These are phyloP conservation scores for Mormyrus proboscirostris DNA, from an alignment of 2,797 vertebrate species.

Conservation along the genomic window DNA sequence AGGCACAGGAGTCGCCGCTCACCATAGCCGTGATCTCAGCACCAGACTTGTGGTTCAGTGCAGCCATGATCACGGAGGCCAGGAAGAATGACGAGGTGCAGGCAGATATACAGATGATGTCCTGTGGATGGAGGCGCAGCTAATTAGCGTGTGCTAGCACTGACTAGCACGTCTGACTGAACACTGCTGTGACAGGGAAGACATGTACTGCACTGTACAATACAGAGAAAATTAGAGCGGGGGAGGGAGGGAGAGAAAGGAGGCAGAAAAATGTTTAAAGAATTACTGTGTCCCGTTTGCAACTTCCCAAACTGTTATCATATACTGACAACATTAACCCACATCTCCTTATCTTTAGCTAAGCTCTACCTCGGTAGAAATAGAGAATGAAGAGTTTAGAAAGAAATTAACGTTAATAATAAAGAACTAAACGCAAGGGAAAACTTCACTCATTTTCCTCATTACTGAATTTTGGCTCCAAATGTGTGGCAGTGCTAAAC, in stretches of 20 bases:
- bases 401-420: background rate
- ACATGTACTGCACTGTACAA: background rate
- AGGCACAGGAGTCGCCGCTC: conserved; percentile 47
- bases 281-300: background rate
- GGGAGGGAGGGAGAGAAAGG: background rate
- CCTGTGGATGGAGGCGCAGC: conserved; percentile 55
- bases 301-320: background rate
- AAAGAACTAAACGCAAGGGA: background rate
- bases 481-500: background rate
- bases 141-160: background rate
- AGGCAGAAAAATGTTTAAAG: background rate
- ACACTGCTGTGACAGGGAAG: background rate
- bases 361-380: background rate
- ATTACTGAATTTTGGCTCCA: background rate
- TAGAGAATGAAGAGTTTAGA: background rate
- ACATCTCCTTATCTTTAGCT: background rate
- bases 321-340: background rate
- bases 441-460: background rate
- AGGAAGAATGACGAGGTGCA: conserved; percentile 92
- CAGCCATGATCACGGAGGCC: conserved; percentile 84
- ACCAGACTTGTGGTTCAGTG: conserved; percentile 82
- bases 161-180: background rate
- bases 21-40: conserved; percentile 92
- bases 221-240: background rate
- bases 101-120: conserved; percentile 85